phyloP scores from a whole-genome alignment of 2,888 invertebrate genomes.

The Spisula subtruncata region DNA sequence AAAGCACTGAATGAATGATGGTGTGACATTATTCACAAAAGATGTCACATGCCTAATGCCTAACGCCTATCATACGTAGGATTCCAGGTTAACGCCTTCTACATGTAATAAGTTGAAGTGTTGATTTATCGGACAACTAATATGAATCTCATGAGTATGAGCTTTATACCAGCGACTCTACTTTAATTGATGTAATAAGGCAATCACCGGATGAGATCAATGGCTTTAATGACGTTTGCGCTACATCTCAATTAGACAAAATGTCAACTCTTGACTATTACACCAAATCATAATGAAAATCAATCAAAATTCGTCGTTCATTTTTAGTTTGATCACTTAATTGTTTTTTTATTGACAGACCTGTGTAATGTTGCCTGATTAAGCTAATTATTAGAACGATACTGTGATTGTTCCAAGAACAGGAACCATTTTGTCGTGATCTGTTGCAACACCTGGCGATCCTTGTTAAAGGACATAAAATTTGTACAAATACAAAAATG shows the following conservation, averaged over 20 bases:
- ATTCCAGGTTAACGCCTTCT: too few relatives aligned
- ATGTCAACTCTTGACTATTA: conserved; percentile 17
- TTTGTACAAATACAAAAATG: too few relatives aligned
- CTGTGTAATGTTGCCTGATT: not conserved
- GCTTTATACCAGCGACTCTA: not conserved
- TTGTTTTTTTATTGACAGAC: not conserved
- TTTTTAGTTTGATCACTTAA: conserved; percentile 14
- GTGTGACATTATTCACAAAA: too few relatives aligned
- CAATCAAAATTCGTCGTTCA: not conserved
- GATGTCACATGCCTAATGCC: too few relatives aligned
- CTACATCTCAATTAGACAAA: not conserved
- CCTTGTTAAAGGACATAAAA: not conserved
- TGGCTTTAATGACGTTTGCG: not conserved
- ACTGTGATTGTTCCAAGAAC: not conserved
- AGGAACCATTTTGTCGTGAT: too few relatives aligned
- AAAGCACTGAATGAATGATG: too few relatives aligned
- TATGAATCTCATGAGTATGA: not conserved
- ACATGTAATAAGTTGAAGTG: too few relatives aligned
- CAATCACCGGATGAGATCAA: not conserved
- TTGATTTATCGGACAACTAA: too few relatives aligned
- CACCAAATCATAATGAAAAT: conserved; percentile 9
- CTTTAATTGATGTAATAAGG: conserved; percentile 3
- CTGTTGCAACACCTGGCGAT: not conserved
- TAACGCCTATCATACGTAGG: too few relatives aligned
- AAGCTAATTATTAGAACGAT: not conserved